phyloP scores from a whole-genome alignment of 2,113 vertebrate genomes.

The Saguinus midas region DNA sequence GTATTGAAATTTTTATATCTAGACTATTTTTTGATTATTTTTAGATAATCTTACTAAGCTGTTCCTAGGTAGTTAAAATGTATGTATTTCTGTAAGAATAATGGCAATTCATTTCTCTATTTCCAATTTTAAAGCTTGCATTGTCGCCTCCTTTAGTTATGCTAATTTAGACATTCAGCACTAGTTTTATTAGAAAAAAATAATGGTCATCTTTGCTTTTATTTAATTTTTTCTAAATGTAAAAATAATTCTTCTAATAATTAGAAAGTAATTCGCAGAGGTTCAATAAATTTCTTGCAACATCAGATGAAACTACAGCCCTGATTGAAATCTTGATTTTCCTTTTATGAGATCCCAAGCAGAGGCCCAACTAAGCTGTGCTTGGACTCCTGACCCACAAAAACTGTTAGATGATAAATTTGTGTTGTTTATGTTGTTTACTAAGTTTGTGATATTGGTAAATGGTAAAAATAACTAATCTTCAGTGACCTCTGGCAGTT shows the following conservation, averaged over 20 bases:
- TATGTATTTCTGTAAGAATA: not conserved
- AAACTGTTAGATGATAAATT: not conserved
- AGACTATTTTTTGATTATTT: not conserved
- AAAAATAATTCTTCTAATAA: not conserved
- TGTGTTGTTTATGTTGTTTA: not conserved
- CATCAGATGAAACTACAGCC: not conserved
- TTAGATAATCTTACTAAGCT: not conserved
- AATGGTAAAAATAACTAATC: not conserved
- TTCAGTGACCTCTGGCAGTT: not conserved
- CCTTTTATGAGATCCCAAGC: not conserved
- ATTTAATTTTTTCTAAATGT: not conserved
- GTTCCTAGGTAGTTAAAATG: not conserved
- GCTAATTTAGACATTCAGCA: not conserved
- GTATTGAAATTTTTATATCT: not conserved
- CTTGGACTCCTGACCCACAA: not conserved
- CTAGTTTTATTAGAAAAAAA: not conserved
- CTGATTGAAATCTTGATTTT: not conserved
- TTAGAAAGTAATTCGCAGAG: not conserved
- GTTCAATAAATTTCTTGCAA: not conserved
- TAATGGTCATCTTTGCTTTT: not conserved
- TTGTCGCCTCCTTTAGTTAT: not conserved
- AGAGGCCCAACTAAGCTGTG: not conserved
- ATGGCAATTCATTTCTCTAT: not conserved
- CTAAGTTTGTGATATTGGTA: not conserved
- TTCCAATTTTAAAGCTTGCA: not conserved